phyloP scores from a whole-genome alignment of 1,140 invertebrate genomes.

The Magallana ariakensis region DNA sequence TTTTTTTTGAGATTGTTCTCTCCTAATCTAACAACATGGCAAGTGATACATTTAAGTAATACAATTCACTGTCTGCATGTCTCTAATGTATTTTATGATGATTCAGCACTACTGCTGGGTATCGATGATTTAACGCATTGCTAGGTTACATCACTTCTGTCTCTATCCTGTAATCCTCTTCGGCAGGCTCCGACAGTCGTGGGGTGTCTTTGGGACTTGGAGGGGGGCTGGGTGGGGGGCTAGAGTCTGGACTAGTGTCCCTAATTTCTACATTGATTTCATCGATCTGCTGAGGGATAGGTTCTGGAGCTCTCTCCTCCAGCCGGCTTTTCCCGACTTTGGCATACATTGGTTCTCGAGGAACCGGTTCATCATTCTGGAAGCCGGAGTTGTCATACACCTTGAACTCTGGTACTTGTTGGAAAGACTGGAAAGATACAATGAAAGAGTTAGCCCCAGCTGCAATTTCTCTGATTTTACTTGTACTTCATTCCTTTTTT shows the following conservation, averaged over 20 bases:
- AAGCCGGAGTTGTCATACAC: constrained; percentile 60
- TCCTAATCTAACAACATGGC: no score
- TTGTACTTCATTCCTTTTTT: no score
- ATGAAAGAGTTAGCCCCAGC: no score
- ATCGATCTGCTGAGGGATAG: constrained; percentile 42
- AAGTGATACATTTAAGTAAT: no score
- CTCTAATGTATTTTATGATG: neutral
- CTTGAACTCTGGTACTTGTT: constrained; percentile 52
- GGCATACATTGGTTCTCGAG: constrained; percentile 51
- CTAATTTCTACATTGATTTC: constrained; percentile 44
- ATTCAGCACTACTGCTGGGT: neutral
- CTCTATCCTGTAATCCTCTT: constrained; percentile 37
- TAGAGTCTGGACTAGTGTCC: constrained; percentile 34
- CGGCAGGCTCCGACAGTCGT: neutral
- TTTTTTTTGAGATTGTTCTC: no score
- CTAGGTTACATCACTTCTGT: constrained; percentile 40
- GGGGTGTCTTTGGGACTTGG: constrained; percentile 6
- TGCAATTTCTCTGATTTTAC: no score
- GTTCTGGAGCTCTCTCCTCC: neutral
- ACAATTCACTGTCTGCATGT: no score
- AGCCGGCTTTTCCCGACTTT: constrained; percentile 52
- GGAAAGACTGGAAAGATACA: constrained; percentile 4
- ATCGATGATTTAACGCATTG: neutral
- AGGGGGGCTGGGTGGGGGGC: constrained; percentile 31
- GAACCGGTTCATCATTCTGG: constrained; percentile 13